Percentiles rank a stretch among this genome's conserved stretches.
Conservation (phyloP, 2,888 invertebrate genomes). For the Lasioglossum villosulum region DNA sequence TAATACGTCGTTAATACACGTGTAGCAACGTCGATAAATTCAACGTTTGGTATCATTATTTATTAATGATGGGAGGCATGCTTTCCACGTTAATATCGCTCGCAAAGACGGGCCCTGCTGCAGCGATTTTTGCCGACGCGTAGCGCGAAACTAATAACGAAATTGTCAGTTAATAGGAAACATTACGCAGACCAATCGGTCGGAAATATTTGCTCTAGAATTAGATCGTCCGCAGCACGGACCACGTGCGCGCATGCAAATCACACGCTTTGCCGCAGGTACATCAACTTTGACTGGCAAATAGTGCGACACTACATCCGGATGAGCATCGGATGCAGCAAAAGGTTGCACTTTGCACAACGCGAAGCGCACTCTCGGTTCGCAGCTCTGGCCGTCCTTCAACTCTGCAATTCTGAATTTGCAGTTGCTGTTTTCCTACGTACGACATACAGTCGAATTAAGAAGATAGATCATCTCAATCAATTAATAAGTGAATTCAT, state of each 20-base stretch:
- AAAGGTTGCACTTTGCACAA: constrained; percentile 25
- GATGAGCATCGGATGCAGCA: constrained; percentile 28
- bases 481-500: no score
- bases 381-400: not conserved
- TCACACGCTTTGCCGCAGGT: constrained; percentile 51
- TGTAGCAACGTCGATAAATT: not conserved
- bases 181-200: constrained; percentile 9
- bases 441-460: not conserved
- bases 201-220: constrained; percentile 56
- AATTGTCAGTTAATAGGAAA: constrained; percentile 45
- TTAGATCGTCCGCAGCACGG: constrained; percentile 41
- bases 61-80: not conserved
- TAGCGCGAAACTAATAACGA: constrained; percentile 6
- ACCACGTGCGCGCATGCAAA: constrained; percentile 35
- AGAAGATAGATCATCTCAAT: not conserved
- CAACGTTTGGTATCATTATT: not conserved
- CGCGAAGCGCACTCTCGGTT: not conserved
- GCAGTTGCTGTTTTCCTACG: not conserved
- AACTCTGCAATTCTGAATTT: not conserved
- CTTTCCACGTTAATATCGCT: not conserved
- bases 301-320: constrained; percentile 44
- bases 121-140: not conserved
- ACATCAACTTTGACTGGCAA: constrained; percentile 58
- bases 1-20: not conserved
- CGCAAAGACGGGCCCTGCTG: not conserved